Evolutionary conservation across 2,113 vertebrate genomes (phyloP).

Genomic region (Sturnus vulgaris): DNA sequence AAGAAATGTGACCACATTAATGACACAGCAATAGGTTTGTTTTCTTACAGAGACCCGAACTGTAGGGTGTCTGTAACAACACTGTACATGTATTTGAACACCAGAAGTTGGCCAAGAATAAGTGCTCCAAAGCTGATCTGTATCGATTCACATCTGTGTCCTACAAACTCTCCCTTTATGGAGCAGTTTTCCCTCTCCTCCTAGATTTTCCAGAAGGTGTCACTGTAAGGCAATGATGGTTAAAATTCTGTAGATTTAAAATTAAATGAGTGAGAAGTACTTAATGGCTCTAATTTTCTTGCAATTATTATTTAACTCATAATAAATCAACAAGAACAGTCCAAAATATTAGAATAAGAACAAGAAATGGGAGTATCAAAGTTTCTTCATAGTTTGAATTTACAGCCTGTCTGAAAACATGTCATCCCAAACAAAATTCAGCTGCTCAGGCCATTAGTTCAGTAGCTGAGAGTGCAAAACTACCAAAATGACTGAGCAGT

Average conservation of each 20-base stretch:
- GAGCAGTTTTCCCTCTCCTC: not conserved
- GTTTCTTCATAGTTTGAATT: not conserved
- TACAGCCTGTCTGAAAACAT: not conserved
- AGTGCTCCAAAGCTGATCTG: not conserved
- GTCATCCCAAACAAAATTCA: not conserved
- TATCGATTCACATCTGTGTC: not conserved
- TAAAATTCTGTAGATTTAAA: not conserved
- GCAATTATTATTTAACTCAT: not conserved
- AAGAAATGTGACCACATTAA: not conserved
- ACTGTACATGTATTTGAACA: not conserved
- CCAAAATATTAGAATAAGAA: not conserved
- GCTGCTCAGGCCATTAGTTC: not conserved
- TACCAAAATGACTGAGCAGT: not conserved
- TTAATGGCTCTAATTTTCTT: not conserved
- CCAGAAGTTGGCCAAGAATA: not conserved
- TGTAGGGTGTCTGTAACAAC: not conserved
- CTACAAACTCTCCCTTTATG: not conserved
- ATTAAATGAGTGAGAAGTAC: not conserved
- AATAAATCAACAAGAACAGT: not conserved
- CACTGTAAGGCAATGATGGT: slow-evolving; percentile 62
- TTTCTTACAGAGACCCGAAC: not conserved
- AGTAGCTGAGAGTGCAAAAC: not conserved
- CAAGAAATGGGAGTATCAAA: not conserved
- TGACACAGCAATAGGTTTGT: not conserved
- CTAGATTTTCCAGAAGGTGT: slow-evolving; percentile 69